Percentiles rank a stretch among this genome's conserved stretches.
phyloP scores from a whole-genome alignment of 2,888 invertebrate genomes.

The Urechis unicinctus region DNA sequence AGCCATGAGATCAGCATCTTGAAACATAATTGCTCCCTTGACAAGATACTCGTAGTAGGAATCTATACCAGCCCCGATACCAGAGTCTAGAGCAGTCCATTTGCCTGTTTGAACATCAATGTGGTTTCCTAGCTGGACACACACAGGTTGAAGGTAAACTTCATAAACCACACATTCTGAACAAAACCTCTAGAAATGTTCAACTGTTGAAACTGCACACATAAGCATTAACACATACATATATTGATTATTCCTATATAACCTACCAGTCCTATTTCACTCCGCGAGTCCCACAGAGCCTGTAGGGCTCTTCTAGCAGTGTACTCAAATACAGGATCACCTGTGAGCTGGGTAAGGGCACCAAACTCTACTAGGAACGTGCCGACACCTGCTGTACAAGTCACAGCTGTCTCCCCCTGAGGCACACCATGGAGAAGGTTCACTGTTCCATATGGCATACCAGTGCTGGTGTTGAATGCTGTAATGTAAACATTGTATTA shows the following conservation, averaged over 20 bases:
- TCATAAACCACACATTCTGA: not conserved
- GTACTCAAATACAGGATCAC: constrained; percentile 80
- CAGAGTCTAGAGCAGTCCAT: constrained; percentile 98
- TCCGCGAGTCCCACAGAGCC: constrained; percentile 78
- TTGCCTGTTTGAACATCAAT: constrained; percentile 87
- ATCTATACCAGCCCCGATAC: constrained; percentile 85
- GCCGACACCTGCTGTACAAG: constrained; percentile 96
- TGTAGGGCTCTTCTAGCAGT: constrained; percentile 81
- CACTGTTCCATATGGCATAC: constrained; percentile 98
- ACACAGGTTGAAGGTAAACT: not conserved
- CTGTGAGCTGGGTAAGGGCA: constrained; percentile 83
- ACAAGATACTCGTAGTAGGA: constrained; percentile 98
- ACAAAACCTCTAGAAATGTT: not conserved
- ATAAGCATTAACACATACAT: too few relatives aligned
- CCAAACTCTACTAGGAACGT: constrained; percentile 97
- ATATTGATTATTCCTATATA: too few relatives aligned
- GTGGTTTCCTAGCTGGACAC: constrained; percentile 82
- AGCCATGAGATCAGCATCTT: constrained; percentile 81
- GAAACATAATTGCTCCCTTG: constrained; percentile 86
- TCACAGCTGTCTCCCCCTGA: constrained; percentile 87
- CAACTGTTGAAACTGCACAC: not conserved
- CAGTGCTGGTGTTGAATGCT: constrained; percentile 57
- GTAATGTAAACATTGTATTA: too few relatives aligned
- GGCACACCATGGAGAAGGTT: constrained; percentile 88
- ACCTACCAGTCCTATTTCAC: constrained; percentile 62